Base-by-base conservation (phyloP, 2,888 invertebrate species). In the Epirrhoe alternata region DNA sequence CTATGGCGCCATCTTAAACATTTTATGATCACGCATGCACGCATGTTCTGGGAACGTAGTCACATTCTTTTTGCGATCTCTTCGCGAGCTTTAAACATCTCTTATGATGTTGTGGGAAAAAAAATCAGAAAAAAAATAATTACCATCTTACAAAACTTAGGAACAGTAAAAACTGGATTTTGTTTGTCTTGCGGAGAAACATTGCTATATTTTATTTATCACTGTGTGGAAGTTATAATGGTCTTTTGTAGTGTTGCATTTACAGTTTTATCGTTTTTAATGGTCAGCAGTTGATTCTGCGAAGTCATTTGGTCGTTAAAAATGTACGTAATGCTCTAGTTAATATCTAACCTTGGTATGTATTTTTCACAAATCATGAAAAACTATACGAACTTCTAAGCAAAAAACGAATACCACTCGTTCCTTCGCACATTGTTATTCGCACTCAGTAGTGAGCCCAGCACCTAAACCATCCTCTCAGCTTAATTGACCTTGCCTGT, bases 1-100 rank as follows among this genome's bases (percentile, higher is more conserved):
- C 35, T 35, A 6, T 47, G 10, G 14, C 16, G 14, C 12, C 47
- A 16, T 47, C 12, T 12, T 5, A 12, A 14, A 14, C 14, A 47
- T 47, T 6, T 16, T 14, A 47, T 14, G 14, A 47, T 47, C 16
- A 47, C 14, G 16, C 16, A 47, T 16, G 47, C 47, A 0, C 7
- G 6, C 47, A n/a, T 6, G 47, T 47, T 47, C 47, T 14, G 47
- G 47, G 47, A 47, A 47, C 47, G 14, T 47, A 16, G 47, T 47
- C 47, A 35, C 35, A 47, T 47, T 47, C 45, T 47, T 47, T 47
- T 47, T 47, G 47, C 47, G 47, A 47, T 47, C 12, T 42, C 14
- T 14, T 16, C 42, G 42, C 16, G 47, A 47, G 47, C 16, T 16
- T 47, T 47, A 6, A 6, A 6, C 14, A 1, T 42, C 38, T 5